A percentile compares a stretch with the other conserved stretches of the same genome.
Conservation (phyloP, 2,113 vertebrate species). For the Pholis gunnellus region DNA sequence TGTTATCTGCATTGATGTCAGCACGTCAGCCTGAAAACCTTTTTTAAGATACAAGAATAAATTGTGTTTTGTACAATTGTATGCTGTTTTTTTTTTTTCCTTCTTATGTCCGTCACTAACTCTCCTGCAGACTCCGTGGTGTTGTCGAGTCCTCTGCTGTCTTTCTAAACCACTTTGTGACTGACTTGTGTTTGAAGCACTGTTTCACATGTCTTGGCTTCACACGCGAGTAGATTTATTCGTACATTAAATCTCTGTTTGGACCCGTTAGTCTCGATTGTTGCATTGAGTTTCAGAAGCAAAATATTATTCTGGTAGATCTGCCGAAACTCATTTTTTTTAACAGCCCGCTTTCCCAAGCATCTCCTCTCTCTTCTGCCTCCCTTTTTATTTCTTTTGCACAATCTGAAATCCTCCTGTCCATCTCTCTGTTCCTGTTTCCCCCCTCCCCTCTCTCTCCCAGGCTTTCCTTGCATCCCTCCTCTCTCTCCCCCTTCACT, state of each 20-base stretch:
- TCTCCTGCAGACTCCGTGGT: background rate
- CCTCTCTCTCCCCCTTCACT: slow-evolving; percentile 46
- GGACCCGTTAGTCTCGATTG: slow-evolving; percentile 30
- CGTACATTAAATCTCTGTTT: slow-evolving; percentile 13
- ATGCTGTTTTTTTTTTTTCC: no score
- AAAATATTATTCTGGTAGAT: slow-evolving; percentile 37
- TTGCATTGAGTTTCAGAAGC: slow-evolving; percentile 9
- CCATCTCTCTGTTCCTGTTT: slow-evolving; percentile 41
- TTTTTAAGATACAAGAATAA: background rate
- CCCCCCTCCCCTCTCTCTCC: slow-evolving; percentile 40
- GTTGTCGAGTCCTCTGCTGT: background rate
- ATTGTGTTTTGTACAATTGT: background rate
- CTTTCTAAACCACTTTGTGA: slow-evolving; percentile 1
- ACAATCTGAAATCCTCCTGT: slow-evolving; percentile 52
- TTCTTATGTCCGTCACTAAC: background rate
- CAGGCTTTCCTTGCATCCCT: slow-evolving; percentile 64
- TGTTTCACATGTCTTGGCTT: slow-evolving; percentile 24
- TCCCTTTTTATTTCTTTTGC: slow-evolving; percentile 41
- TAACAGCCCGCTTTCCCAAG: slow-evolving; percentile 45
- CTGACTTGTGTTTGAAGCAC: background rate
- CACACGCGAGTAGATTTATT: slow-evolving; percentile 30
- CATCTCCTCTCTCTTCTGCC: slow-evolving; percentile 40
- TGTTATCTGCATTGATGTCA: slow-evolving; percentile 39
- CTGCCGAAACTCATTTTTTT: slow-evolving; percentile 18
- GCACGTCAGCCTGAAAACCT: slow-evolving; percentile 13